Evolutionary conservation across 2,113 vertebrate species (phyloP), one percentile per base, ranked within the genome.

Genomic region (Drymodes brunneopygia): DNA sequence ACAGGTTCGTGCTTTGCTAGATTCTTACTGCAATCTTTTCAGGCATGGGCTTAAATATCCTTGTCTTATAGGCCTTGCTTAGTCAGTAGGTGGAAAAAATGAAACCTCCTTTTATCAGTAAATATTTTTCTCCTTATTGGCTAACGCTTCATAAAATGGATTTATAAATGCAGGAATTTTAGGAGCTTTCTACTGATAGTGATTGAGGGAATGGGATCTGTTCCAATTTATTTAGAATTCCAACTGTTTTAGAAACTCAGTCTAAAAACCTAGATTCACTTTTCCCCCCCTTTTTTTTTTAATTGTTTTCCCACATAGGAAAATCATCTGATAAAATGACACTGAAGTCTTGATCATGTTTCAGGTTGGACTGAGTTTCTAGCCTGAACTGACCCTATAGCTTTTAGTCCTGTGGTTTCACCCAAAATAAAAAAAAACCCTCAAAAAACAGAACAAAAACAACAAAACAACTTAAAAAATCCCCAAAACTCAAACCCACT

Each of bases 231-330:
- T 24, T 70, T 21, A 23, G 20, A 4, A 14, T 33, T 47, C 10
- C 2, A 5, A 0, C 10, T 12, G 19, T 25, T 75, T 71, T 31
- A 74, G 22, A 40, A 61, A 28, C 11, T 65, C 11, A 19, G 1
- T 9, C 14, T 1, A 9, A 62, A 44, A n/a, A 28, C 57, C 24
- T 44, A 25, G n/a, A 27, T 38, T 71, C 5, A 38, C 2, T 2
- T 71, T 65, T 48, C 6, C 1, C 0, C 5, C 73, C 16, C 27
- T 61, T 65, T 28, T 44, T 44, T 45, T 33, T 66, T 25, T 22
- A 17, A 4, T 36, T 15, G 2, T 16, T 47, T 51, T 3, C 6
- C 6, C 2, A 15, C 0, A 0, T 23, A 29, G 15, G 7, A 56
- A 89, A 47, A 36, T 53, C 3, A 33, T 42, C 35, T 40, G n/a